Conservation (phyloP, 2,113 vertebrate genomes). For the Callospermophilus lateralis region DNA sequence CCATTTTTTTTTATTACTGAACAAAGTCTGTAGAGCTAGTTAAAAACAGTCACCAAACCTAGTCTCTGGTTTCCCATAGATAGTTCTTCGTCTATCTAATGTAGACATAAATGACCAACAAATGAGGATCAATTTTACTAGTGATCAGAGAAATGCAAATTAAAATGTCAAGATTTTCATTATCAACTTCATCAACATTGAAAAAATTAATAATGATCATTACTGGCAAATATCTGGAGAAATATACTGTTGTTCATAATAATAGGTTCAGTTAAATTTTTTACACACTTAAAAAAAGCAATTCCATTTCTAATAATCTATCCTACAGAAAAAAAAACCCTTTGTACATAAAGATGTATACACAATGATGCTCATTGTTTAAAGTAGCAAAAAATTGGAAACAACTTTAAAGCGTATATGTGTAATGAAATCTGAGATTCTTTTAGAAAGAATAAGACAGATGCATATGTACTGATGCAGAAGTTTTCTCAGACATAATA, state of each 20-base stretch:
- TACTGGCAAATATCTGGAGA: not conserved
- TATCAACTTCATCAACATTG: not conserved
- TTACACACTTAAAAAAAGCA: not conserved
- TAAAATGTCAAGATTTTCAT: not conserved
- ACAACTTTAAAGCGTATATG: not conserved
- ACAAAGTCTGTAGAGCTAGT: not conserved
- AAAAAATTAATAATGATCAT: not conserved
- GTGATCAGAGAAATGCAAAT: not conserved
- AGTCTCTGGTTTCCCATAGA: not conserved
- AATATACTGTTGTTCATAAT: not conserved
- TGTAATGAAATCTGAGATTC: not conserved
- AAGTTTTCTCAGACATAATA: not conserved
- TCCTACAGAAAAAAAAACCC: slow-evolving; percentile 10
- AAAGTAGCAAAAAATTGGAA: slow-evolving; percentile 38
- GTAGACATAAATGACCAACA: not conserved
- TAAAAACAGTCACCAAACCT: not conserved
- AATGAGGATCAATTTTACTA: not conserved
- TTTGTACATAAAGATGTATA: not conserved
- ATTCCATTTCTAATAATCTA: not conserved
- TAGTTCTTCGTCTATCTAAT: not conserved
- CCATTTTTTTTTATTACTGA: not conserved
- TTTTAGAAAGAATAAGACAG: not conserved
- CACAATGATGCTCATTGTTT: not conserved
- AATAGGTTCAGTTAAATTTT: not conserved
- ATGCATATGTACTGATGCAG: not conserved